phyloP scores from a whole-genome alignment of 2,113 vertebrate genomes.

The Eudorcas thomsonii region DNA sequence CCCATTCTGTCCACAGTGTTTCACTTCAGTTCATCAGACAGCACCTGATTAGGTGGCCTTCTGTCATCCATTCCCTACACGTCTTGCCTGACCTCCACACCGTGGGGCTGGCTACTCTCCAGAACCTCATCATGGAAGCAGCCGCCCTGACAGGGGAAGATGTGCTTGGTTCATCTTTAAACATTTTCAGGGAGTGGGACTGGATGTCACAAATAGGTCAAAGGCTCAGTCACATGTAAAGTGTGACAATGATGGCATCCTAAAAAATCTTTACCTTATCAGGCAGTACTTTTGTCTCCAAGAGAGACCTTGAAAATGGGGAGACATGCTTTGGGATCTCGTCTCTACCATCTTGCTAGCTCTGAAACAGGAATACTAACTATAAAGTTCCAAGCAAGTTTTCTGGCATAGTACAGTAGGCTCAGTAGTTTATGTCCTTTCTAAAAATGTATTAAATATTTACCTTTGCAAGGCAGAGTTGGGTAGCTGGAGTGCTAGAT shows the following conservation, averaged over 20 bases:
- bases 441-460: neutral
- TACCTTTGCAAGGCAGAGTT: neutral
- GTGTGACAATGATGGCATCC: neutral
- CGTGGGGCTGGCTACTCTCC: slow-evolving; percentile 37
- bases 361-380: neutral
- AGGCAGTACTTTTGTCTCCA: neutral
- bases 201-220: slow-evolving; percentile 47
- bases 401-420: neutral
- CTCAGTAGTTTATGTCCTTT: neutral
- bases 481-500: neutral
- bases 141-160: slow-evolving; percentile 41
- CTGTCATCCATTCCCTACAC: slow-evolving; percentile 56
- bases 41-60: slow-evolving; percentile 53
- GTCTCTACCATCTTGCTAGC: neutral
- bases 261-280: neutral
- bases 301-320: neutral
- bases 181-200: slow-evolving; percentile 5
- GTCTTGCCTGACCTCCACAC: neutral
- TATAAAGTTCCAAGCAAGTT: neutral
- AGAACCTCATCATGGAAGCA: slow-evolving; percentile 42
- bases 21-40: slow-evolving; percentile 28
- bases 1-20: neutral
- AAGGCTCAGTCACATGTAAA: slow-evolving; percentile 17
- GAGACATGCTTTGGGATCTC: neutral
- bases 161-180: slow-evolving; percentile 9